Evolutionary conservation across 2,797 vertebrate genomes (phyloP).

Genomic region (Glossophaga mutica): DNA sequence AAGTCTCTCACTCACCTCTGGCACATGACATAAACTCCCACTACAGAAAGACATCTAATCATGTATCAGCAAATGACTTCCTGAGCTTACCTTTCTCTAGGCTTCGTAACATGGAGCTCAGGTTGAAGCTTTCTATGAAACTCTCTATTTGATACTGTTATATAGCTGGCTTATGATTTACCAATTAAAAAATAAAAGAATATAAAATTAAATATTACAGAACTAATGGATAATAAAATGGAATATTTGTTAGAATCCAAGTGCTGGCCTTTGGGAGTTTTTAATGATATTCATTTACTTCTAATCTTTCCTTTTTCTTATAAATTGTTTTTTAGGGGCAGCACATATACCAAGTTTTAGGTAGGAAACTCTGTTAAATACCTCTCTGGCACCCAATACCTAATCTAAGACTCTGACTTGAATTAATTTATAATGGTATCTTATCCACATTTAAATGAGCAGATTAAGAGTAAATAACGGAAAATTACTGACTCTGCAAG

Average conservation of each 20-base stretch:
- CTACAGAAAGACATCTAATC: constrained; percentile 42
- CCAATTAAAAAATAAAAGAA: constrained; percentile 53
- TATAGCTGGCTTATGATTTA: neutral
- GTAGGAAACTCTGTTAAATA: constrained; percentile 2
- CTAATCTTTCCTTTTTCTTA: constrained; percentile 47
- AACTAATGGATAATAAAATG: constrained; percentile 40
- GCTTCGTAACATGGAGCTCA: neutral
- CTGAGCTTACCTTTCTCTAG: constrained; percentile 24
- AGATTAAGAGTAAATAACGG: neutral
- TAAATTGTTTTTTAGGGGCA: constrained; percentile 38
- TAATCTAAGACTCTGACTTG: neutral
- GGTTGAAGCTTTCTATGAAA: neutral
- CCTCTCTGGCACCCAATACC: neutral
- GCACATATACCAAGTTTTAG: constrained; percentile 40
- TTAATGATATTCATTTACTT: neutral
- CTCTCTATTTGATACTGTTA: neutral
- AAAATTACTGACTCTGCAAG: constrained; percentile 18
- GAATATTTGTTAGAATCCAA: neutral
- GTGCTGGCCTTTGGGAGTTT: constrained; percentile 4
- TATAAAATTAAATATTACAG: constrained; percentile 50
- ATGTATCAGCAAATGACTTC: neutral
- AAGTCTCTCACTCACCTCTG: constrained; percentile 20
- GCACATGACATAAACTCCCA: constrained; percentile 29
- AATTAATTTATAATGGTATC: constrained; percentile 20
- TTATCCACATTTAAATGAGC: constrained; percentile 22